Percentiles rank a stretch among this genome's conserved stretches.
Evolutionary conservation across 2,888 invertebrate genomes (phyloP).

Genomic region (Eugnorisma glareosa): DNA sequence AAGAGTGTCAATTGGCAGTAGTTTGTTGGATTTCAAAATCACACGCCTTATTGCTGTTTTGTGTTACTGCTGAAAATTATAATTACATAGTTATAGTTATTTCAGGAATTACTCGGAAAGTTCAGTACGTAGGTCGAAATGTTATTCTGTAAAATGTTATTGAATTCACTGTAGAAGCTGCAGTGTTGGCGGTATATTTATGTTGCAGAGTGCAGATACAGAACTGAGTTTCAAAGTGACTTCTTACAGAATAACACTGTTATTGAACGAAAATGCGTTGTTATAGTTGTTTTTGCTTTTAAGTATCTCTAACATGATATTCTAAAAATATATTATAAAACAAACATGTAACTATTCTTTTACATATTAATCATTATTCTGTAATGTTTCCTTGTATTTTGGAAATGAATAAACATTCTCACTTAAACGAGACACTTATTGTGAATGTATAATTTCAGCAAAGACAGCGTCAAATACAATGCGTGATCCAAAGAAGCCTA

Average conservation of each 20-base stretch:
- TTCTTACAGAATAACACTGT: conserved; percentile 18
- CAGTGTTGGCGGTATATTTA: conserved; percentile 4
- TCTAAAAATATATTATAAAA: conserved; percentile 2
- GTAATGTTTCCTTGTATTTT: conserved; percentile 8
- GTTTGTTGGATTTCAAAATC: conserved; percentile 42
- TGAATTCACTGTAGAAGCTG: conserved; percentile 12
- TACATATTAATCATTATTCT: background rate
- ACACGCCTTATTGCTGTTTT: conserved; percentile 52
- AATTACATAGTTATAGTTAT: conserved; percentile 34
- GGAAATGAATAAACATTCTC: conserved; percentile 1
- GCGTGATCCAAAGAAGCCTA: conserved; percentile 80
- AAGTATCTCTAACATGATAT: background rate
- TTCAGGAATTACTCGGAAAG: conserved; percentile 5
- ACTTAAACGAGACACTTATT: conserved; percentile 25
- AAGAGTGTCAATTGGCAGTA: conserved; percentile 62
- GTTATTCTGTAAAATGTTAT: conserved; percentile 32
- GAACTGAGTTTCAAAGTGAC: conserved; percentile 1
- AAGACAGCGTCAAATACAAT: conserved; percentile 80
- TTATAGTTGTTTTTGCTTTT: background rate
- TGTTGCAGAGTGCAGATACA: conserved; percentile 5
- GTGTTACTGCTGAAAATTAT: conserved; percentile 34
- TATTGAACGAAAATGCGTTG: background rate
- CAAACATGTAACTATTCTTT: conserved; percentile 7
- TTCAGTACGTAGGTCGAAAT: conserved; percentile 9
- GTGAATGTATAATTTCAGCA: conserved; percentile 71